Percentiles rank a stretch among this genome's conserved stretches.
These are phyloP conservation scores for Pseudotriccus pelzelni DNA, from an alignment of 2,797 vertebrate species.

Conservation along the genomic window DNA sequence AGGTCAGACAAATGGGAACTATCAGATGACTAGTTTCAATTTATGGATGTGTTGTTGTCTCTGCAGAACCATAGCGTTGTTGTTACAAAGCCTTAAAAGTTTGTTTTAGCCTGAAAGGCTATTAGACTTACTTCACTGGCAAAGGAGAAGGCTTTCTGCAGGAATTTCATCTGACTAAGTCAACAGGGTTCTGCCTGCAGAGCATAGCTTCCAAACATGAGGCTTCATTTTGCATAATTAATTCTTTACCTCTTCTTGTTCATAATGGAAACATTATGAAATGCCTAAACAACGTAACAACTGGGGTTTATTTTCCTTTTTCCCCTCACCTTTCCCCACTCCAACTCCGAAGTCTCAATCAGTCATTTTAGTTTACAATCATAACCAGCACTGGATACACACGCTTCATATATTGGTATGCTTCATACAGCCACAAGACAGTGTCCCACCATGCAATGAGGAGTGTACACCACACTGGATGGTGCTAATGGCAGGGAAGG, in stretches of 20 bases:
- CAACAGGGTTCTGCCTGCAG: neutral
- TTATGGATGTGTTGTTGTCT: slow-evolving; percentile 9
- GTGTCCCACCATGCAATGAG: rapidly evolving
- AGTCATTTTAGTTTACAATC: neutral
- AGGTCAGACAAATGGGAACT: slow-evolving; percentile 14
- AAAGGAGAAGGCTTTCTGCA: slow-evolving; percentile 26
- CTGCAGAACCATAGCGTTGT: neutral
- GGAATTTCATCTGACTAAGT: slow-evolving; percentile 28
- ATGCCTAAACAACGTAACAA: neutral
- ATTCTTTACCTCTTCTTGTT: neutral
- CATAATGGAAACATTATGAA: neutral
- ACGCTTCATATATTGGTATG: rapidly evolving
- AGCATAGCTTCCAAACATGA: neutral
- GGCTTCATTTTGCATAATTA: neutral
- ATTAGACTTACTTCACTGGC: neutral
- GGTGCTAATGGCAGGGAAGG: neutral
- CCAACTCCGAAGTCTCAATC: neutral
- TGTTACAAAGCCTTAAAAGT: slow-evolving; percentile 39
- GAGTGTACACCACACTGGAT: neutral
- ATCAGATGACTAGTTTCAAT: slow-evolving; percentile 2
- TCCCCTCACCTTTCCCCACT: neutral
- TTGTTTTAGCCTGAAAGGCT: slow-evolving; percentile 46
- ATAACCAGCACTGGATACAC: neutral
- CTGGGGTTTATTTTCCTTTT: neutral
- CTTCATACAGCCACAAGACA: rapidly evolving